phyloP scores from a whole-genome alignment of 2,797 vertebrate species.

The Esox masquinongy region DNA sequence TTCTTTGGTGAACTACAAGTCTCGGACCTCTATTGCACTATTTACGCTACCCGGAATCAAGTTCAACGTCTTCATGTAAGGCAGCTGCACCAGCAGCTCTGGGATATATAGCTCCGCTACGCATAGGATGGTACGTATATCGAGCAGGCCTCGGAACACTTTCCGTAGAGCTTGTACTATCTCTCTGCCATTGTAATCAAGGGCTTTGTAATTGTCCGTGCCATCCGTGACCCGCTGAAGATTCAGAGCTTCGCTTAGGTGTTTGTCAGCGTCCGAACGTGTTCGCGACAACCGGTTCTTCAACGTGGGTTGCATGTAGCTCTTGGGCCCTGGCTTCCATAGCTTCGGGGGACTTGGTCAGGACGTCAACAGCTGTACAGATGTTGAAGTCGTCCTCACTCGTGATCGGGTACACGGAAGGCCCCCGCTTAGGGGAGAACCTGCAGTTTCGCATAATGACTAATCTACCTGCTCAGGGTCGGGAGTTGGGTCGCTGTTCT shows the following conservation, averaged over 20 bases:
- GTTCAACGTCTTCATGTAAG: not conserved
- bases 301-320: not conserved
- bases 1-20: not conserved
- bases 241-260: not conserved
- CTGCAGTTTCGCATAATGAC: not conserved
- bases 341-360: not conserved
- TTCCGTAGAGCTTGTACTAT: not conserved
- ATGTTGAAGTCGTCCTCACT: not conserved
- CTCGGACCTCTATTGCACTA: not conserved
- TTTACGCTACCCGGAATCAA: not conserved
- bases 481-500: not conserved
- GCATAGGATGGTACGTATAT: not conserved
- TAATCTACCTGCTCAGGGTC: not conserved
- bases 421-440: not conserved
- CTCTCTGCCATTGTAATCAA: not conserved
- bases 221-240: not conserved
- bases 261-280: not conserved
- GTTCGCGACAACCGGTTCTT: not conserved
- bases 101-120: not conserved
- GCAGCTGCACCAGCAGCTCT: not conserved
- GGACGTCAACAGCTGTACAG: not conserved
- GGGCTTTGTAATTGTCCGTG: not conserved
- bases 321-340: conserved; percentile 5
- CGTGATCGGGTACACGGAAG: not conserved
- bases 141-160: not conserved